Conservation (phyloP, 2,888 invertebrate species). For the Leuctra nigra region DNA sequence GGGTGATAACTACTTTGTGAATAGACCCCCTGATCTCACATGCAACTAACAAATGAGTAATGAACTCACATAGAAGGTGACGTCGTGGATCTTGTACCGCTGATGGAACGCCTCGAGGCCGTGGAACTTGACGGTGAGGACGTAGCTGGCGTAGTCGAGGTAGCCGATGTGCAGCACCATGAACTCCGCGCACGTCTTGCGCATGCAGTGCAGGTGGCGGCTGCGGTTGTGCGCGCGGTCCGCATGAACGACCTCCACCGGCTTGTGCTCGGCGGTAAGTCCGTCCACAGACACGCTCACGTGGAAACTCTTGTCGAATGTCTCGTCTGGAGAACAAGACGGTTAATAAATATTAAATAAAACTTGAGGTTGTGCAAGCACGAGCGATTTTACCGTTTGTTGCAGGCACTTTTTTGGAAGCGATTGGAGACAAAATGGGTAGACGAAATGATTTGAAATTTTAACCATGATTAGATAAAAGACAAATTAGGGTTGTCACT, state of each 20-base stretch:
- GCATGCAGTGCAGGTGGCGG: conserved; percentile 71
- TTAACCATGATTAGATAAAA: no score
- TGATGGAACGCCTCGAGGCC: conserved; percentile 79
- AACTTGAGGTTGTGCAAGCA: no score
- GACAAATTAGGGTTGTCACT: no score
- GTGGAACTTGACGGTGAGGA: conserved; percentile 75
- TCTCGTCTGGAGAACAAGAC: conserved; percentile 80
- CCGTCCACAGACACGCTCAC: conserved; percentile 81
- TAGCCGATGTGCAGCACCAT: conserved; percentile 84
- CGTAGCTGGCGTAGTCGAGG: conserved; percentile 81
- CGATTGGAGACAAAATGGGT: no score
- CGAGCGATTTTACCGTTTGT: no score
- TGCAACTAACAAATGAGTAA: not conserved
- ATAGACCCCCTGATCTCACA: no score
- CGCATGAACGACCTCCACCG: conserved; percentile 56
- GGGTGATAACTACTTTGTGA: no score
- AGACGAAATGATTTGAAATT: no score
- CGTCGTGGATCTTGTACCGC: conserved; percentile 74
- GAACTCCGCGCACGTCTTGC: conserved; percentile 79
- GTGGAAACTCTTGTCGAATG: conserved; percentile 83
- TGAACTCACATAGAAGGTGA: conserved; percentile 75
- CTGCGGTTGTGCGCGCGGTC: conserved; percentile 70
- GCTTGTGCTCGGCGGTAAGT: conserved; percentile 65
- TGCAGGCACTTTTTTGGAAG: no score
- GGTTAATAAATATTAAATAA: no score